A percentile compares a stretch with the other conserved stretches of the same genome.
These are phyloP conservation scores for Lepidocyrtoides sp. DNA, from an alignment of 2,888 invertebrate genomes.

Conservation along the genomic window DNA sequence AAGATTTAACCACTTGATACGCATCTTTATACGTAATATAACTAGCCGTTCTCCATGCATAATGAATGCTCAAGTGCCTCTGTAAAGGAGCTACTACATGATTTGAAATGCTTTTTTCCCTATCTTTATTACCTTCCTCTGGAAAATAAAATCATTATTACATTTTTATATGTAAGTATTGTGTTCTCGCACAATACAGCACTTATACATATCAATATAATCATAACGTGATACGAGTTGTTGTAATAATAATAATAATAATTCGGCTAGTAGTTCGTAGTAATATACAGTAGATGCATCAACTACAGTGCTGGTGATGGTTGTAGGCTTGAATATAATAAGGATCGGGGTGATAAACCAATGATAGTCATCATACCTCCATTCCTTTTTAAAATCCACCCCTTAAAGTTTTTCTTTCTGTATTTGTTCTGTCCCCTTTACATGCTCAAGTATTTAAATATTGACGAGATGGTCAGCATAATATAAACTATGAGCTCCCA, in stretches of 20 bases:
- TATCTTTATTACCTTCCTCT: conserved; percentile 64
- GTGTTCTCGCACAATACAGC: too few relatives aligned
- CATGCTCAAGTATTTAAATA: background rate
- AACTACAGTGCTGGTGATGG: too few relatives aligned
- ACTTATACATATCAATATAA: too few relatives aligned
- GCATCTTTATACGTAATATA: conserved; percentile 67
- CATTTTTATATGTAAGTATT: background rate
- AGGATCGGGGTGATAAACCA: background rate
- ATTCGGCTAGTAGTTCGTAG: too few relatives aligned
- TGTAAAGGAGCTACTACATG: conserved; percentile 55
- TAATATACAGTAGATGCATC: too few relatives aligned
- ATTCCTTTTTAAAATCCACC: conserved; percentile 27
- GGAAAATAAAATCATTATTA: conserved; percentile 33
- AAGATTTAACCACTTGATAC: conserved; percentile 63
- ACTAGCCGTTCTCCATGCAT: conserved; percentile 58
- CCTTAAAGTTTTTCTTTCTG: too few relatives aligned
- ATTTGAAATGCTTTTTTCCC: conserved; percentile 45
- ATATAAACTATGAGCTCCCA: too few relatives aligned
- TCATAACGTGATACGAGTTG: too few relatives aligned
- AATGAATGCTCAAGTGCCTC: conserved; percentile 59
- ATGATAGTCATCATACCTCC: conserved; percentile 7
- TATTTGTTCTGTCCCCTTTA: too few relatives aligned
- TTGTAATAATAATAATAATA: too few relatives aligned
- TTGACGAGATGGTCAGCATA: conserved; percentile 1
- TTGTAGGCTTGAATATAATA: too few relatives aligned